A percentile compares a stretch with the other conserved stretches of the same genome.
These are phyloP conservation scores for Spodoptera picta DNA, from an alignment of 2,888 invertebrate genomes.

Conservation along the genomic window DNA sequence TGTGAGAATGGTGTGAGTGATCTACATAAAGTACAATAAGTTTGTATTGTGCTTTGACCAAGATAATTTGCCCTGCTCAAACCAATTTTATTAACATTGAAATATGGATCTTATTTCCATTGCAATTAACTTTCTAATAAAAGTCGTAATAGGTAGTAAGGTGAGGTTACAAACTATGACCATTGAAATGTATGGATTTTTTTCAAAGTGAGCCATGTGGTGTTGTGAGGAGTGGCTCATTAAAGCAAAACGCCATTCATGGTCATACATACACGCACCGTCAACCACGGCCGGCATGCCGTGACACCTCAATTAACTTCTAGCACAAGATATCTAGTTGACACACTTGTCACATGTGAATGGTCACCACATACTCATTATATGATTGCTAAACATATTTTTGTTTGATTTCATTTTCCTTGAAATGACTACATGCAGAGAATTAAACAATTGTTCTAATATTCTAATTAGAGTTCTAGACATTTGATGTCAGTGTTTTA, in stretches of 20 bases:
- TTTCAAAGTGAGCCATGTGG: slow-evolving; percentile 16
- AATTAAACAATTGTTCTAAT: slow-evolving; percentile 13
- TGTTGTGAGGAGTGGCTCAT: slow-evolving; percentile 45
- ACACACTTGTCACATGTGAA: slow-evolving; percentile 54
- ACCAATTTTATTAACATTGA: neutral
- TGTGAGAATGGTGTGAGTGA: neutral
- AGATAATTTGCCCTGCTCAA: neutral
- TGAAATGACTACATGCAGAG: slow-evolving; percentile 22
- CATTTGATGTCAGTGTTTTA: slow-evolving; percentile 26
- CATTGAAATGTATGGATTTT: slow-evolving; percentile 15
- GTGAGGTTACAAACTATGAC: neutral
- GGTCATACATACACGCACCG: slow-evolving; percentile 58
- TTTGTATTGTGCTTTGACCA: neutral
- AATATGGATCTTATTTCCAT: neutral
- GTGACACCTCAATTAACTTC: slow-evolving; percentile 59
- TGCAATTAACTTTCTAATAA: neutral
- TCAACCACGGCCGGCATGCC: slow-evolving; percentile 57
- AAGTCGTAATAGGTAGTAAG: neutral
- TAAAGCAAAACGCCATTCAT: slow-evolving; percentile 52
- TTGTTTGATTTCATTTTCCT: slow-evolving; percentile 38
- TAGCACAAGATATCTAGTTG: slow-evolving; percentile 55
- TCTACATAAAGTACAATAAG: neutral
- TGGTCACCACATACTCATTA: slow-evolving; percentile 37
- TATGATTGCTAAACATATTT: slow-evolving; percentile 33
- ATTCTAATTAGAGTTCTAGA: slow-evolving; percentile 8